Percentiles rank a stretch among this genome's conserved stretches.
Conservation (phyloP, 1,140 invertebrate species). For the Saccostrea echinata region DNA sequence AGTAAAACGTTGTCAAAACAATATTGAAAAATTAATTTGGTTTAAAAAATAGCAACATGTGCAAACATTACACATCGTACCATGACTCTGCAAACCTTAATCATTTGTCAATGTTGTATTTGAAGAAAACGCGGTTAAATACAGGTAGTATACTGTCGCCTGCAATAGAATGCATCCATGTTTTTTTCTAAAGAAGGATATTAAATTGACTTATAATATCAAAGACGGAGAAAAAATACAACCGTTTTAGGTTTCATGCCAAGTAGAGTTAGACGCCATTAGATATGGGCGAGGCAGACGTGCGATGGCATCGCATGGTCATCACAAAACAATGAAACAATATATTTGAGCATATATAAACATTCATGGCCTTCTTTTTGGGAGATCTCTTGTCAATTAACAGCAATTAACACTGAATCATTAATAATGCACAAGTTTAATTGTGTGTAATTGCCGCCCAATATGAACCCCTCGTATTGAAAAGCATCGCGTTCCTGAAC, state of each 20-base stretch:
- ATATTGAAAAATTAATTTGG: not conserved
- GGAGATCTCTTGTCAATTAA: not conserved
- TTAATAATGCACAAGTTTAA: not conserved
- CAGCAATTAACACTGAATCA: not conserved
- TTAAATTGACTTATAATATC: not conserved
- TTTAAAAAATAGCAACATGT: conserved; percentile 14
- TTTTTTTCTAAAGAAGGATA: not conserved
- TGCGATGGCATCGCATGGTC: conserved; percentile 15
- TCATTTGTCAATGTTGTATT: not conserved
- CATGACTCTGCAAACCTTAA: not conserved
- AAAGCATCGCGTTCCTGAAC: conserved; percentile 2
- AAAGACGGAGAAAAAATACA: not conserved
- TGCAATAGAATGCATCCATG: not conserved
- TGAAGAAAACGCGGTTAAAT: not conserved
- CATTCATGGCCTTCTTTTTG: not conserved
- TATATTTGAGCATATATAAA: not conserved
- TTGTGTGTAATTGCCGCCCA: conserved; percentile 8
- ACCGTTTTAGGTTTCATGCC: not conserved
- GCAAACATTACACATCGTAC: not conserved
- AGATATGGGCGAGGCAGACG: not conserved
- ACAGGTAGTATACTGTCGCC: not conserved
- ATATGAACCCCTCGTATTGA: not conserved
- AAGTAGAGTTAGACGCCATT: not conserved
- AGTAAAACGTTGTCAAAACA: conserved; percentile 34
- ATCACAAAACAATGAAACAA: not conserved